These are phyloP conservation scores for Patella ulyssiponensis DNA, from an alignment of 2,888 invertebrate species.

Conservation along the genomic window DNA sequence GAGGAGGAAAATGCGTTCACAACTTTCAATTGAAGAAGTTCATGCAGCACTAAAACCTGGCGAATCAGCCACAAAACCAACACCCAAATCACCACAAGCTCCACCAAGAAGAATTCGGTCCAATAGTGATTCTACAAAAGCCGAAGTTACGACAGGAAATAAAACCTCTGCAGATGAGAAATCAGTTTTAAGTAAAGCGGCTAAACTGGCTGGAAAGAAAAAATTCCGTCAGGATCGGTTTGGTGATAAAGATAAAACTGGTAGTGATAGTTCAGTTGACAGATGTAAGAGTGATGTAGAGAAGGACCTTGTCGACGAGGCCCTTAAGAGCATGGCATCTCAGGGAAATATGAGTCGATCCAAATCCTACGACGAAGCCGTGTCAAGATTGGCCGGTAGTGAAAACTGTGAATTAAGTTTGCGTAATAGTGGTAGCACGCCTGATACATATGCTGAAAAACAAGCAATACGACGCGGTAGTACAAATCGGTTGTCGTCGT, in stretches of 20 bases:
- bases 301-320: conserved; percentile 58
- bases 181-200: conserved; percentile 46
- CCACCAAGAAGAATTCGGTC: conserved; percentile 29
- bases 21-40: conserved; percentile 58
- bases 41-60: conserved; percentile 52
- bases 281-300: conserved; percentile 64
- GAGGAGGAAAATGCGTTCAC: conserved; percentile 56
- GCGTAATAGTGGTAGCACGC: conserved; percentile 39
- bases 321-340: conserved; percentile 49
- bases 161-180: conserved; percentile 8
- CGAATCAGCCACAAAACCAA: conserved; percentile 18
- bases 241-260: conserved; percentile 53
- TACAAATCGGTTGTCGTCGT: conserved; percentile 44
- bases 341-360: conserved; percentile 62
- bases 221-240: conserved; percentile 61
- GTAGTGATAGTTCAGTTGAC: conserved; percentile 42
- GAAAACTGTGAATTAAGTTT: conserved; percentile 43
- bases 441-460: conserved; percentile 37
- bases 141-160: background rate
- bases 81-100: conserved; percentile 21
- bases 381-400: conserved; percentile 50
- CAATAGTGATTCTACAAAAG: conserved; percentile 20
- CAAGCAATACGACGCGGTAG: conserved; percentile 44
- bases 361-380: conserved; percentile 65
- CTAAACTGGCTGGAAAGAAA: conserved; percentile 60